Evolutionary conservation across 2,888 invertebrate species (phyloP).

Genomic region (Andrena camellia): DNA sequence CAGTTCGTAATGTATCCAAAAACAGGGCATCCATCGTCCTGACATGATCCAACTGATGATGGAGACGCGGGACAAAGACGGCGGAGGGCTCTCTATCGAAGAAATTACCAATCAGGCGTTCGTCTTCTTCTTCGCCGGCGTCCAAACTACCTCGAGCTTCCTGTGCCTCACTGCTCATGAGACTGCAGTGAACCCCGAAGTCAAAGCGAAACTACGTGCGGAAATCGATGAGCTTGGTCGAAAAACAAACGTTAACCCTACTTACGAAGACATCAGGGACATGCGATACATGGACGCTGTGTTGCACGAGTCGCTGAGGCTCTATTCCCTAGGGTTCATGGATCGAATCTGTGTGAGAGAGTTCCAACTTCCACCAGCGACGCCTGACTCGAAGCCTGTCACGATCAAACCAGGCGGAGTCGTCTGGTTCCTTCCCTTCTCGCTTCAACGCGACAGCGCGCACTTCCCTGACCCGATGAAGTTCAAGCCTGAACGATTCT

Average conservation of each 20-base stretch:
- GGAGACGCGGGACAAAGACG: constrained; percentile 81
- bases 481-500: constrained; percentile 84
- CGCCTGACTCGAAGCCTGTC: constrained; percentile 73
- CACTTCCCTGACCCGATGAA: constrained; percentile 80
- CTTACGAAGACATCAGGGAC: constrained; percentile 83
- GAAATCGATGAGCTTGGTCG: constrained; percentile 78
- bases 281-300: constrained; percentile 87
- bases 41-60: constrained; percentile 88
- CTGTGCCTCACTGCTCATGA: constrained; percentile 73
- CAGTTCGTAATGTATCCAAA: constrained; percentile 24
- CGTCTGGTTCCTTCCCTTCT: constrained; percentile 76
- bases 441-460: constrained; percentile 80
- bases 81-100: constrained; percentile 58
- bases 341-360: constrained; percentile 79
- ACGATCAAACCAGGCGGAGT: constrained; percentile 77
- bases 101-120: constrained; percentile 86
- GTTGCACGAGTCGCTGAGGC: constrained; percentile 78
- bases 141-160: constrained; percentile 73
- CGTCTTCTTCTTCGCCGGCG: constrained; percentile 77
- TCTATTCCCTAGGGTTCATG: constrained; percentile 72
- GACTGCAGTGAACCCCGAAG: constrained; percentile 80
- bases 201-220: constrained; percentile 83
- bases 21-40: constrained; percentile 83
- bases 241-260: constrained; percentile 74
- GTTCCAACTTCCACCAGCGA: constrained; percentile 76